These are phyloP conservation scores for Horisme vitalbata DNA, from an alignment of 2,888 invertebrate species.

Conservation along the genomic window DNA sequence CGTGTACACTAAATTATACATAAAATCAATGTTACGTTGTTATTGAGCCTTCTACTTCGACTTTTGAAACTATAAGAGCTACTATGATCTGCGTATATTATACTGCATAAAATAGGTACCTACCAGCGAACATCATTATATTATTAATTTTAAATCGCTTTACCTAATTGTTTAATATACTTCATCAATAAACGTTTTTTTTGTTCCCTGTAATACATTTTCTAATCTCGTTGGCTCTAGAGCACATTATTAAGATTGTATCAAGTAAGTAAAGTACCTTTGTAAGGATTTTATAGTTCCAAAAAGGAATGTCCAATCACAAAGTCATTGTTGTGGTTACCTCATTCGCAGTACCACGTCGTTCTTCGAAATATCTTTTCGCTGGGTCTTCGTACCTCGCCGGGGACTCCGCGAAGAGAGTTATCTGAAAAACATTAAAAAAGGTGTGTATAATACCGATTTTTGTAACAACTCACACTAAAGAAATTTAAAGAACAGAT, in stretches of 20 bases:
- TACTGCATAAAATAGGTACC: not conserved
- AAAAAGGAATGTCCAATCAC: constrained; percentile 22
- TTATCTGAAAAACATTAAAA: constrained; percentile 61
- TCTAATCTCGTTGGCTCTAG: not conserved
- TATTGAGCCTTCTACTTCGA: constrained; percentile 1
- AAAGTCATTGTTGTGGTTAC: constrained; percentile 22
- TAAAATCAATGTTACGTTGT: not conserved
- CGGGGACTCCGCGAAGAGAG: constrained; percentile 76
- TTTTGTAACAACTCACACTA: too few relatives aligned
- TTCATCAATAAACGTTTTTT: not conserved
- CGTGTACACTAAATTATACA: not conserved
- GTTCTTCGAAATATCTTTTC: constrained; percentile 71
- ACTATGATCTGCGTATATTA: not conserved
- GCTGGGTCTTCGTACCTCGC: constrained; percentile 65
- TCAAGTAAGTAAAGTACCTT: not conserved
- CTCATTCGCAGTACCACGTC: constrained; percentile 80
- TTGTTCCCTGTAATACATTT: not conserved
- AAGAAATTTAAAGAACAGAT: too few relatives aligned
- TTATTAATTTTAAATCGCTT: too few relatives aligned
- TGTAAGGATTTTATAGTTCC: constrained; percentile 30
- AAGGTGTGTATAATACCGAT: too few relatives aligned
- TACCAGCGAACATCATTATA: too few relatives aligned
- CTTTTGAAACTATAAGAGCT: not conserved
- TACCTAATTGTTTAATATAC: too few relatives aligned
- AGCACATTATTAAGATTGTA: too few relatives aligned